Evolutionary conservation across 2,113 vertebrate genomes (phyloP), one percentile per base, ranked within the genome.

Genomic region (Pterocles burchelli): DNA sequence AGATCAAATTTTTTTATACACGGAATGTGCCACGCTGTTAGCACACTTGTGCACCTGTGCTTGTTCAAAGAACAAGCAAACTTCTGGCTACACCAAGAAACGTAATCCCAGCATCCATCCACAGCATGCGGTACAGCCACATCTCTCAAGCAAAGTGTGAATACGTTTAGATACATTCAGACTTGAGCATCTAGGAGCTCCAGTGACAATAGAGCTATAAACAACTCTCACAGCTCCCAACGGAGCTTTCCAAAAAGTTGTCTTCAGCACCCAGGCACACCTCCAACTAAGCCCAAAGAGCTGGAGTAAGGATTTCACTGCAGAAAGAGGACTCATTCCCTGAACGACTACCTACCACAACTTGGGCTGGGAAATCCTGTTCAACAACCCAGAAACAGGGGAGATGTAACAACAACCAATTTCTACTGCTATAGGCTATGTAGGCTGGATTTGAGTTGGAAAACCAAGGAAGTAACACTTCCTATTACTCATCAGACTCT

Each of bases 71-170:
- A 84, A 84, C 19, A 22, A 0, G 3, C 61, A 81, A 74, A 88
- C 43, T 46, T 55, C 1, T 4, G 20, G 13, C 71, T 73, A 26
- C 28, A 36, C 6, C 38, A 52, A n/a, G 21, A 72, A 54, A 41
- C 63, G 33, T 3, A 6, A 54, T 16, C 31, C 45, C 19, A 88
- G 55, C 36, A 67, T 12, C 11, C 1, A 19, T 4, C 20, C 36
- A 21, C 0, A 0, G n/a, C 43, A 81, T 0, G 1, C n/a, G n/a
- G 2, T 38, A 68, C 24, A 31, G 52, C n/a, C 43, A 21, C 33
- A 33, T n/a, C 67, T 82, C 54, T 57, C 9, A 7, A 62, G 7
- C 0, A 0, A 36, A 61, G 22, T 5, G 4, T 45, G 55, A 73
- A 55, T 5, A 5, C 10, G 26, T 63, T 43, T 26, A 51, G 31